Conservation (phyloP, 2,797 vertebrate species). For the Valencia hispanica region DNA sequence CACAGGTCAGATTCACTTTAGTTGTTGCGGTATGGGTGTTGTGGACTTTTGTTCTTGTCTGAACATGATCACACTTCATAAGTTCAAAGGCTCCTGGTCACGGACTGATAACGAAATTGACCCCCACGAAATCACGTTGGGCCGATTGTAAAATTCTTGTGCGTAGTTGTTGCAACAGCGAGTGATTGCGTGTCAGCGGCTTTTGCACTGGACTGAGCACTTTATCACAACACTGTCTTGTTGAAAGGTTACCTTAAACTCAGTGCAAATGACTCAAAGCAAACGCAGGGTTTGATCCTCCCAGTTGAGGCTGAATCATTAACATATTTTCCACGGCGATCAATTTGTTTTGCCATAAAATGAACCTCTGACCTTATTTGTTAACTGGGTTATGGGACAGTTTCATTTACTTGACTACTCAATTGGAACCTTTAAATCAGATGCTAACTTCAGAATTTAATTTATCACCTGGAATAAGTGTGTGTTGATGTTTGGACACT, state of each 20-base stretch:
- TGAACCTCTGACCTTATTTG: no score
- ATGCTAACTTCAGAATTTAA: no score
- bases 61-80: constrained; percentile 5
- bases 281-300: no score
- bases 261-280: constrained; percentile 28
- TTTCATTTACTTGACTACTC: no score
- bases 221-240: constrained; percentile 40
- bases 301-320: no score
- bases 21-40: constrained; percentile 2
- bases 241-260: constrained; percentile 40
- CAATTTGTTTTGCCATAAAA: no score
- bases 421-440: no score
- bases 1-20: constrained; percentile 14
- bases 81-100: constrained; percentile 6
- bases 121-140: constrained; percentile 4
- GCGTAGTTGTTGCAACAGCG: constrained; percentile 33
- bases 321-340: no score
- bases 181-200: constrained; percentile 51
- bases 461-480: no score
- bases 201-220: constrained; percentile 43
- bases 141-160: constrained; percentile 32
- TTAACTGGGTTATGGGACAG: no score
- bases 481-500: no score
- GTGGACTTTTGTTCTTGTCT: background rate
- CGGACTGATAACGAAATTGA: constrained; percentile 24